Evolutionary conservation across 2,113 vertebrate genomes (phyloP).

Genomic region (Scalopus aquaticus): DNA sequence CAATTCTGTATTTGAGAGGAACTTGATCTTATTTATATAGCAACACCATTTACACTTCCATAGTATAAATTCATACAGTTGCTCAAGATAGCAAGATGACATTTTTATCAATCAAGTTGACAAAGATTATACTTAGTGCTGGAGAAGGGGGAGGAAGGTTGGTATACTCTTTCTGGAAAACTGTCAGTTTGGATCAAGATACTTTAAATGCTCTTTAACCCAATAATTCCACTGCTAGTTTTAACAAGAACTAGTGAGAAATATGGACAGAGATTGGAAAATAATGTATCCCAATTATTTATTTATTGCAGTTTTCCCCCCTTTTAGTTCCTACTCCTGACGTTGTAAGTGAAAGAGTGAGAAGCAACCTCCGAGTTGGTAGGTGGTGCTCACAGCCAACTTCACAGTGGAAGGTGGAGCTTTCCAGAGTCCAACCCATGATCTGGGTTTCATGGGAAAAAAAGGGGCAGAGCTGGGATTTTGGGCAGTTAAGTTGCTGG

Average conservation of each 20-base stretch:
- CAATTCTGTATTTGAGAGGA: background rate
- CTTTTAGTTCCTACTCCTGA: background rate
- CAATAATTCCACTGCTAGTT: background rate
- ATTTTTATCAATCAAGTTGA: background rate
- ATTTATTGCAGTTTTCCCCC: background rate
- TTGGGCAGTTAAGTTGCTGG: too few relatives aligned
- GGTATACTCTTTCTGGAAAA: background rate
- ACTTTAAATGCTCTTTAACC: background rate
- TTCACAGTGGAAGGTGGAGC: too few relatives aligned
- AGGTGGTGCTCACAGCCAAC: too few relatives aligned
- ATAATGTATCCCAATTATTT: background rate
- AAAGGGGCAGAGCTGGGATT: too few relatives aligned
- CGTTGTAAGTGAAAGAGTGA: too few relatives aligned
- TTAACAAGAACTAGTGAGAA: background rate
- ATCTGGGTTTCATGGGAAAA: too few relatives aligned
- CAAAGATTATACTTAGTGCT: background rate
- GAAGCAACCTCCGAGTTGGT: too few relatives aligned
- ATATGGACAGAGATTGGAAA: background rate
- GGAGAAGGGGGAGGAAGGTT: background rate
- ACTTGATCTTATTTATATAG: background rate
- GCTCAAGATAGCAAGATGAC: background rate
- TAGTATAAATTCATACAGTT: background rate
- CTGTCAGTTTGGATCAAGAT: background rate
- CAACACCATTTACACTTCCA: background rate
- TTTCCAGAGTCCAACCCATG: too few relatives aligned